phyloP scores from a whole-genome alignment of 35 echinoderm and acorn worm species.

The Ptychodera flava region DNA sequence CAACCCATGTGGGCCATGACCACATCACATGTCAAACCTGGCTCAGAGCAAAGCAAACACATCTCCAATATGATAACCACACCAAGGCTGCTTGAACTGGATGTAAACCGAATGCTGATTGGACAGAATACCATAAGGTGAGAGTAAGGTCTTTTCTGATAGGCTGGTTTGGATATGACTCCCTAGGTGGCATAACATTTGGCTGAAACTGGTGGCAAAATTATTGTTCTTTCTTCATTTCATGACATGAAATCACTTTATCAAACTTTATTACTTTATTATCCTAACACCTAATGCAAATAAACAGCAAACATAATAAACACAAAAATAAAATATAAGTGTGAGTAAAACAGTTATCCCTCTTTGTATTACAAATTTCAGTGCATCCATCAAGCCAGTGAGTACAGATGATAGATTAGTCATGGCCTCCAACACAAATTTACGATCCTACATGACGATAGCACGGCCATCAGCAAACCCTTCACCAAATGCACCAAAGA shows the following conservation, averaged over 20 bases:
- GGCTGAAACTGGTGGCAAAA: no score
- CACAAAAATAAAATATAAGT: no score
- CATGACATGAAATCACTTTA: no score
- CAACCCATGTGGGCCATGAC: slow-evolving; percentile 95
- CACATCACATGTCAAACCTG: slow-evolving; percentile 18
- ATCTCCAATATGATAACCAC: slow-evolving; percentile 46
- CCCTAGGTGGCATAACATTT: no score
- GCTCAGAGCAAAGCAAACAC: background rate
- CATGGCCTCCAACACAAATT: slow-evolving; percentile 79
- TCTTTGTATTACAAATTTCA: no score
- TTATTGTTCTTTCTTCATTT: no score
- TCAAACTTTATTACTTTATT: no score
- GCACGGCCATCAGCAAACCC: slow-evolving; percentile 67
- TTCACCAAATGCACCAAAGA: slow-evolving; percentile 27
- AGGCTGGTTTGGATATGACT: no score
- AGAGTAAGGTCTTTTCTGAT: no score
- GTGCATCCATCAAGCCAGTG: slow-evolving; percentile 66
- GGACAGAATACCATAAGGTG: slow-evolving; percentile 92
- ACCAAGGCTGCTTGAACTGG: slow-evolving; percentile 86
- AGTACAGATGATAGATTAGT: slow-evolving; percentile 71
- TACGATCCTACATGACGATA: slow-evolving; percentile 90
- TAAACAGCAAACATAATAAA: no score
- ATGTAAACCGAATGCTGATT: slow-evolving; percentile 92
- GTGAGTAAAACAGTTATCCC: no score
- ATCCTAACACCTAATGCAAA: no score